Evolutionary conservation across 2,888 invertebrate species (phyloP), one percentile per base, ranked within the genome.

Genomic region (Hedychridium roseum): DNA sequence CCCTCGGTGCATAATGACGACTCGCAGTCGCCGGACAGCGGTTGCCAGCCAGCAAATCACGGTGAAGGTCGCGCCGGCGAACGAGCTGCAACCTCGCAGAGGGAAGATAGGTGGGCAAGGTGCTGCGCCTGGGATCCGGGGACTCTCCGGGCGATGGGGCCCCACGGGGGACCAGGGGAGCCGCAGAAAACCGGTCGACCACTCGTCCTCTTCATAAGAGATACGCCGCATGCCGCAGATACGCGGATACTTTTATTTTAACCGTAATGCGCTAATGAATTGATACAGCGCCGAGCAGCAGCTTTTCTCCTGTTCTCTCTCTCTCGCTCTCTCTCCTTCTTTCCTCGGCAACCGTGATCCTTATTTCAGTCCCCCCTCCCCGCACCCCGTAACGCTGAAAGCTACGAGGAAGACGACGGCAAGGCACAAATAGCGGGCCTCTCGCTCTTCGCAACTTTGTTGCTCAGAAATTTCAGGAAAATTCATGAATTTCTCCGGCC

Each of bases 241-340:
- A 70, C 63, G 70, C 65, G 63, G 50, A 57, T 69, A 69, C 62
- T 71, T 74, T 73, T 71, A 70, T 70, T 72, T 68, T 48, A 57
- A 65, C 60, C 62, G 67, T 71, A 72, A 72, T 70, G 70, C 72
- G 69, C 70, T 74, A 74, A 75, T 74, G 75, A 74, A 75, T 75
- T 70, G 75, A 71, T 73, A 67, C 71, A 70, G 66, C 57, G 54
- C 52, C 46, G 54, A 55, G 60, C 56, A 38, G 57, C 49, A 54
- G n/a, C n/a, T n/a, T n/a, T n/a, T n/a, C n/a, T n/a, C n/a, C n/a
- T n/a, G n/a, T n/a, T n/a, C n/a, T 27, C 37, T 26, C 44, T 43
- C 54, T 45, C 45, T 41, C 42, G 41, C 37, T 15, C 50, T 31
- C 41, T 42, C 27, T 12, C n/a, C n/a, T n/a, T n/a, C n/a, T n/a